Conservation (phyloP, 2,797 vertebrate species). For the Glyptemys insculpta region DNA sequence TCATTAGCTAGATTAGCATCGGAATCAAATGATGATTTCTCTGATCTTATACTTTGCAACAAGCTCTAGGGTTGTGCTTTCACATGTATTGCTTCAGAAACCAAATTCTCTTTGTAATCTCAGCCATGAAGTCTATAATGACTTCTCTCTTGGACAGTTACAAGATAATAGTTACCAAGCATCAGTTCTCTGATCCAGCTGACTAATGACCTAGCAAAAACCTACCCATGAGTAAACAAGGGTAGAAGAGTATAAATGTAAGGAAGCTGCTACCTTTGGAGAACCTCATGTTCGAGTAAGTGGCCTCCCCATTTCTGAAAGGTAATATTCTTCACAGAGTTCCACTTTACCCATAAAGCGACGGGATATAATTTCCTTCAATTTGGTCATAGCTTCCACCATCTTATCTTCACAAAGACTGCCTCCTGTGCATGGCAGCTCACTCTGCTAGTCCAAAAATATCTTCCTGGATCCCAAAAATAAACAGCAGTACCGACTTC, state of each 20-base stretch:
- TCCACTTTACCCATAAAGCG: constrained; percentile 43
- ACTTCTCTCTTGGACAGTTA: neutral
- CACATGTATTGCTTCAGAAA: constrained; percentile 8
- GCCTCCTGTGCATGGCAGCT: neutral
- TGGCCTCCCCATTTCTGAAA: constrained; percentile 31
- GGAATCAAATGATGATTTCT: neutral
- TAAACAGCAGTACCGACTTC: constrained; percentile 13
- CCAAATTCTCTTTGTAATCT: neutral
- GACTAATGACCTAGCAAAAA: constrained; percentile 2
- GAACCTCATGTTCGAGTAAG: neutral
- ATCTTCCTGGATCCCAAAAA: constrained; percentile 32
- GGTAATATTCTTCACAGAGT: constrained; percentile 44
- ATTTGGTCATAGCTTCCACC: constrained; percentile 8
- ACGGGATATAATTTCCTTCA: constrained; percentile 15
- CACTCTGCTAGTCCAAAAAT: neutral
- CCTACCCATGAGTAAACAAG: neutral
- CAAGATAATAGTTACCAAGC: neutral
- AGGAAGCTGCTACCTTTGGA: constrained; percentile 17
- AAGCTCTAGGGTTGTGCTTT: neutral
- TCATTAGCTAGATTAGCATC: neutral
- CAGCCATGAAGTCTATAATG: neutral
- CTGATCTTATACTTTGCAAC: neutral
- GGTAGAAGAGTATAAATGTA: neutral
- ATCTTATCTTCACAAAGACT: constrained; percentile 18
- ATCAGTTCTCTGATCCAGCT: neutral